Percentiles rank a stretch among this genome's conserved stretches.
phyloP scores from a whole-genome alignment of 1,140 invertebrate genomes.

The Atta cephalotes region DNA sequence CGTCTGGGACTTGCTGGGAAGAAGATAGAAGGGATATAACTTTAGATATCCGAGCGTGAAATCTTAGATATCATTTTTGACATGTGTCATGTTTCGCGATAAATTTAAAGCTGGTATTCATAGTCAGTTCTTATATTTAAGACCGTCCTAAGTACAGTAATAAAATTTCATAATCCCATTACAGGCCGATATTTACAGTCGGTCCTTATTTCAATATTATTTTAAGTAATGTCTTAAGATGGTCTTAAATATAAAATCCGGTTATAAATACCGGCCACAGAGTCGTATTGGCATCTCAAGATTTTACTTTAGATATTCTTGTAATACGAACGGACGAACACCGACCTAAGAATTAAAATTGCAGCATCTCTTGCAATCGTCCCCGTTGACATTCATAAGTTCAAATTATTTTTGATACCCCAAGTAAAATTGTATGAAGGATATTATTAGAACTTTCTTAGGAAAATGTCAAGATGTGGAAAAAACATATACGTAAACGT shows the following conservation, averaged over 20 bases:
- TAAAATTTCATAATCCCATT: no score
- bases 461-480: background rate
- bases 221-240: no score
- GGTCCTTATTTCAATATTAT: no score
- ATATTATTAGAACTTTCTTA: slow-evolving; percentile 36
- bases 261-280: no score
- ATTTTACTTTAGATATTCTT: no score
- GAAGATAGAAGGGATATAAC: background rate
- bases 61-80: slow-evolving; percentile 7
- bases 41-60: background rate
- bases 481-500: slow-evolving; percentile 11
- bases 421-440: background rate
- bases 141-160: no score
- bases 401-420: background rate
- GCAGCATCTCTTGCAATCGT: background rate
- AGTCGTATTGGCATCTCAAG: no score
- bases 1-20: background rate
- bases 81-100: background rate
- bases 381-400: background rate
- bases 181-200: no score
- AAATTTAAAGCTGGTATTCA: no score
- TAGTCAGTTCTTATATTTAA: no score
- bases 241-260: no score
- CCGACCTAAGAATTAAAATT: background rate
- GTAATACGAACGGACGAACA: no score